Percentiles rank a stretch among this genome's conserved stretches.
These are phyloP conservation scores for Sisyra terminalis DNA, from an alignment of 2,888 invertebrate genomes.

Conservation along the genomic window DNA sequence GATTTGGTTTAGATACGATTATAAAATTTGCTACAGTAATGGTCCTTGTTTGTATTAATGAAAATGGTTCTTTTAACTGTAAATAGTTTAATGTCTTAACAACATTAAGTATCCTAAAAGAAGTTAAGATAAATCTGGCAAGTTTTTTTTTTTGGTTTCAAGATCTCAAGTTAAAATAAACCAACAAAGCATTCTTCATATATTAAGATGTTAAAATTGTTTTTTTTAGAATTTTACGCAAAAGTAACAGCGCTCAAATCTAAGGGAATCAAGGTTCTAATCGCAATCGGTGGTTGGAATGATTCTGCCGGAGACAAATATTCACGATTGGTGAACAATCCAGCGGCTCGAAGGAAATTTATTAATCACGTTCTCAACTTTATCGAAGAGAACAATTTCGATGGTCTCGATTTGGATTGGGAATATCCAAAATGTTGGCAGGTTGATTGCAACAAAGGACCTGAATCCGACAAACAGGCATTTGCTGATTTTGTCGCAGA, in stretches of 20 bases:
- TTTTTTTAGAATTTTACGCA: slow-evolving; percentile 63
- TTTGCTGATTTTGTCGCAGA: slow-evolving; percentile 63
- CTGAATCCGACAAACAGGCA: slow-evolving; percentile 60
- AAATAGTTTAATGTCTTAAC: no score
- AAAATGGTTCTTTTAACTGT: no score
- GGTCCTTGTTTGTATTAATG: no score
- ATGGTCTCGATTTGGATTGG: slow-evolving; percentile 88
- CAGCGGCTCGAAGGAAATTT: slow-evolving; percentile 52
- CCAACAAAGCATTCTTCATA: no score
- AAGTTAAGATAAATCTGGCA: slow-evolving; percentile 1
- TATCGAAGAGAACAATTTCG: slow-evolving; percentile 63
- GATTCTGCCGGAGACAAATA: slow-evolving; percentile 85
- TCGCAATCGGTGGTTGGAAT: slow-evolving; percentile 92
- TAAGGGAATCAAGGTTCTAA: slow-evolving; percentile 59
- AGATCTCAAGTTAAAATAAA: slow-evolving; percentile 79
- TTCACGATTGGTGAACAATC: slow-evolving; percentile 61
- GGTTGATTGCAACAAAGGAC: slow-evolving; percentile 70
- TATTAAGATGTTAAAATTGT: slow-evolving; percentile 4
- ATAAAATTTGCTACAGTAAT: no score
- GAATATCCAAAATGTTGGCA: slow-evolving; percentile 91
- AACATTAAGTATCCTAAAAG: not conserved
- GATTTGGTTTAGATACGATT: no score
- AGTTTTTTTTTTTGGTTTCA: slow-evolving; percentile 24
- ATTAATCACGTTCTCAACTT: slow-evolving; percentile 60
- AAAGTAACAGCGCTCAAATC: slow-evolving; percentile 59